Conservation (phyloP, 2,113 vertebrate species). For the Callopanchax toddi region DNA sequence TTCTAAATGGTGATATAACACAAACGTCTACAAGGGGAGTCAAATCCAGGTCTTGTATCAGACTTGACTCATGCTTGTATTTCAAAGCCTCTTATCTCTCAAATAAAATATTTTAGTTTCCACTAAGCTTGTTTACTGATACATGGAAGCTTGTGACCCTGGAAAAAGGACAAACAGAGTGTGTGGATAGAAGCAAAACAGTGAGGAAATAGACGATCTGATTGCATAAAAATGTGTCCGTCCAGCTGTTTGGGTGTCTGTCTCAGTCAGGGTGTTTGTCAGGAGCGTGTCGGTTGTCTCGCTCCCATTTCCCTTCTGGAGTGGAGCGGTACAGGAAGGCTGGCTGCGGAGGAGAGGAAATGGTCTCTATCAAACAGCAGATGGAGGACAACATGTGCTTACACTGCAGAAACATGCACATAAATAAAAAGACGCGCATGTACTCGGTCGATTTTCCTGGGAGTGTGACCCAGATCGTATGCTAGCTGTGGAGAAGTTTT, state of each 20-base stretch:
- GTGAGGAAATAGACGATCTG: constrained; percentile 16
- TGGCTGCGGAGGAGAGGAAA: constrained; percentile 79
- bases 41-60: no score
- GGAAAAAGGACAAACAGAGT: constrained; percentile 25
- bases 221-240: constrained; percentile 24
- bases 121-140: constrained; percentile 13
- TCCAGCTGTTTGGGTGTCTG: constrained; percentile 29
- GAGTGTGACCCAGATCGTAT: constrained; percentile 47
- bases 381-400: constrained; percentile 79
- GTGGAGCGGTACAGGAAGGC: constrained; percentile 73
- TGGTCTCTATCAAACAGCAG: constrained; percentile 73
- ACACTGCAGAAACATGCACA: constrained; percentile 70
- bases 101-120: constrained; percentile 41
- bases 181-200: constrained; percentile 12
- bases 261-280: constrained; percentile 58
- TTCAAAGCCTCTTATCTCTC: no score
- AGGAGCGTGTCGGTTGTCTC: constrained; percentile 43
- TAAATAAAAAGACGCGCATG: constrained; percentile 17
- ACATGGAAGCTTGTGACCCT: constrained; percentile 16
- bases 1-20: neutral
- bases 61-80: constrained; percentile 8
- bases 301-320: constrained; percentile 64
- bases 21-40: neutral
- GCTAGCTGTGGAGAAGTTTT: constrained; percentile 13
- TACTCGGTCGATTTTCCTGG: constrained; percentile 35